Evolutionary conservation across 2,888 invertebrate species (phyloP), one percentile per base, ranked within the genome.

Genomic region (Macrosoma leucophasiata): DNA sequence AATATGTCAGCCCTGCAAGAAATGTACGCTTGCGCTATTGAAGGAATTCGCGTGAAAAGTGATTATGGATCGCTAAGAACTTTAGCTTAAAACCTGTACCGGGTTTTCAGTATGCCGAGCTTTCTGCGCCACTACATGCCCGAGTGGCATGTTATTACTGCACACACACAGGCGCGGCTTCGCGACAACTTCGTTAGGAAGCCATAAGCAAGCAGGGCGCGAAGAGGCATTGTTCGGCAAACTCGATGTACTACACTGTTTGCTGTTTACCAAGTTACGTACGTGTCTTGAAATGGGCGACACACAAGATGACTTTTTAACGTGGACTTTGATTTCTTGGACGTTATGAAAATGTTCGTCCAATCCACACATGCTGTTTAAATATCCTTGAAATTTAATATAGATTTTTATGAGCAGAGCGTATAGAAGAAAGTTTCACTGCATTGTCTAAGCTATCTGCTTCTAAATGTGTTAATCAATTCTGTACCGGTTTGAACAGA

Each of bases 141-240:
- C 33, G 30, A 30, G 24, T 36, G 29, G 25, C 29, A 26, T 40
- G 27, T 46, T 37, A 42, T 48, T 42, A 45, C 36, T 36, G 29
- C 36, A 41, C 34, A 20, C 39, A 38, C 49, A 46, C 46, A 46
- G 36, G 39, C 29, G 23, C 23, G 26, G 28, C 18, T 29, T 36
- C 47, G 54, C 63, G 65, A 67, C 74, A 75, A 75, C 70, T 77
- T 78, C 71, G 71, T 77, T 78, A 77, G 63, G 72, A 76, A 75
- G 69, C 71, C 71, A 65, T 75, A 76, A 70, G 71, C 62, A 57
- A 62, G 49, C 56, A 61, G 44, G 43, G 50, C 35, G 48, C 54
- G 56, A 62, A 59, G 58, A 62, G 60, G 62, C 60, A 52, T 56
- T 52, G 56, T 56, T 43, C 50, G 50, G 46, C 52, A 58, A 53